These are phyloP conservation scores for Catharus ustulatus DNA, from an alignment of 2,797 vertebrate genomes.

Conservation along the genomic window DNA sequence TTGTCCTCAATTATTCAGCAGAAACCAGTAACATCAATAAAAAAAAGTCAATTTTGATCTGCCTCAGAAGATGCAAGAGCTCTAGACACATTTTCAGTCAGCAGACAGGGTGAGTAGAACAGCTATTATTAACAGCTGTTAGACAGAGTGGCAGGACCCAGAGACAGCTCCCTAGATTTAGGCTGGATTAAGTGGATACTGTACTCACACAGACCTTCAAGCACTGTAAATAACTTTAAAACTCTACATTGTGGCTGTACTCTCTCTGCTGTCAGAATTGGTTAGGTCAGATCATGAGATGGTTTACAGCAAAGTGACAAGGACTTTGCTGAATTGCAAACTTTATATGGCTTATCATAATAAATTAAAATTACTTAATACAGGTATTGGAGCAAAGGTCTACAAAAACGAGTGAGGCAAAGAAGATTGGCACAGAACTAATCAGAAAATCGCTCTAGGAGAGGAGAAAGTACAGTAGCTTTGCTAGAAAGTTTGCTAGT, in stretches of 20 bases:
- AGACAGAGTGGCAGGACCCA: slow-evolving; percentile 50
- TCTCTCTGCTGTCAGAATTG: slow-evolving; percentile 60
- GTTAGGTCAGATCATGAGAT: slow-evolving; percentile 47
- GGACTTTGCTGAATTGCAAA: slow-evolving; percentile 54
- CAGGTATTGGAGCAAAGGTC: not conserved
- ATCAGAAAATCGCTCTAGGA: not conserved
- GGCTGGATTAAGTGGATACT: slow-evolving; percentile 66
- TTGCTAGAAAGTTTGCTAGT: not conserved
- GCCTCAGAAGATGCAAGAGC: slow-evolving; percentile 65
- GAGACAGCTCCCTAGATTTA: slow-evolving; percentile 52
- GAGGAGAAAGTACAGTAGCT: not conserved
- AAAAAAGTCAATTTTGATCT: slow-evolving; percentile 71
- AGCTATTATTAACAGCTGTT: slow-evolving; percentile 71
- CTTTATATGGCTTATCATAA: not conserved
- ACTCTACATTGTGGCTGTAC: slow-evolving; percentile 45
- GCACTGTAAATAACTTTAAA: slow-evolving; percentile 69
- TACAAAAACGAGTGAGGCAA: not conserved
- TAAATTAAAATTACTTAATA: slow-evolving; percentile 50
- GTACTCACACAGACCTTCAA: slow-evolving; percentile 49
- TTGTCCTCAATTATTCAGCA: slow-evolving; percentile 69
- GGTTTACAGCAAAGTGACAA: slow-evolving; percentile 60
- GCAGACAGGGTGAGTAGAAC: slow-evolving; percentile 51
- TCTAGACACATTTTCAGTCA: slow-evolving; percentile 68
- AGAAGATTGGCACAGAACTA: not conserved
- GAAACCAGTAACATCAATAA: slow-evolving; percentile 72